Evolutionary conservation across 2,888 invertebrate genomes (phyloP).

Genomic region (Synergus laeviventris): DNA sequence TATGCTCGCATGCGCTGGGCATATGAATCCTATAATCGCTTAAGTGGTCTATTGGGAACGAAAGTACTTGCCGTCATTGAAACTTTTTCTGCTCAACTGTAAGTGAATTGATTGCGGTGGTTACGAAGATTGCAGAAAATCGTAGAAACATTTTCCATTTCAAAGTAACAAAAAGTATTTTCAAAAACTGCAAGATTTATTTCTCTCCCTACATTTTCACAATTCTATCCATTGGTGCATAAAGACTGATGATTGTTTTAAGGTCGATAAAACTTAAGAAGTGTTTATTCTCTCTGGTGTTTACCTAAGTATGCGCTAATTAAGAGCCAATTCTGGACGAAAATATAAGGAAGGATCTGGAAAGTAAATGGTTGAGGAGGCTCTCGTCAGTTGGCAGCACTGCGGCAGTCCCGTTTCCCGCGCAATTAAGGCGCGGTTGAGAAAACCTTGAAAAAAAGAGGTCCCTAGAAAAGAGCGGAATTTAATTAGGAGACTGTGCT

Average conservation of each 20-base stretch:
- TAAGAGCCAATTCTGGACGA: conserved; percentile 63
- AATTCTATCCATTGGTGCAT: background rate
- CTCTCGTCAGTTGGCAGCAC: conserved; percentile 50
- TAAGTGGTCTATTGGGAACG: conserved; percentile 15
- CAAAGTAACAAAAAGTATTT: background rate
- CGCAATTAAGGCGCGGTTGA: conserved; percentile 74
- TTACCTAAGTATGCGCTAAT: conserved; percentile 74
- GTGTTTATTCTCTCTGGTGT: too few species aligned
- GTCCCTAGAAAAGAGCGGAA: conserved; percentile 72
- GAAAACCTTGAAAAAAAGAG: conserved; percentile 66
- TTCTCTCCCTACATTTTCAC: background rate
- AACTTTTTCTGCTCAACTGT: conserved; percentile 21
- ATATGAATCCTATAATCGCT: conserved; percentile 19
- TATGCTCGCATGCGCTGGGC: conserved; percentile 24
- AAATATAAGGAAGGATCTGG: conserved; percentile 52
- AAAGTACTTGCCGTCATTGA: conserved; percentile 31
- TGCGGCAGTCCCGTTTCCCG: conserved; percentile 65
- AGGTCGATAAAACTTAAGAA: conserved; percentile 56
- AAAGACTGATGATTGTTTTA: conserved; percentile 31
- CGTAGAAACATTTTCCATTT: background rate
- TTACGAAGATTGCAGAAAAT: conserved; percentile 20
- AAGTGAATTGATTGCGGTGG: conserved; percentile 22
- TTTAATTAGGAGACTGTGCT: conserved; percentile 72
- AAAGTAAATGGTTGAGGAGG: conserved; percentile 52
- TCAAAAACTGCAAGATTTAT: background rate